Base-by-base conservation (phyloP, 1,140 invertebrate genomes). In the Himalopsyche phryganea region DNA sequence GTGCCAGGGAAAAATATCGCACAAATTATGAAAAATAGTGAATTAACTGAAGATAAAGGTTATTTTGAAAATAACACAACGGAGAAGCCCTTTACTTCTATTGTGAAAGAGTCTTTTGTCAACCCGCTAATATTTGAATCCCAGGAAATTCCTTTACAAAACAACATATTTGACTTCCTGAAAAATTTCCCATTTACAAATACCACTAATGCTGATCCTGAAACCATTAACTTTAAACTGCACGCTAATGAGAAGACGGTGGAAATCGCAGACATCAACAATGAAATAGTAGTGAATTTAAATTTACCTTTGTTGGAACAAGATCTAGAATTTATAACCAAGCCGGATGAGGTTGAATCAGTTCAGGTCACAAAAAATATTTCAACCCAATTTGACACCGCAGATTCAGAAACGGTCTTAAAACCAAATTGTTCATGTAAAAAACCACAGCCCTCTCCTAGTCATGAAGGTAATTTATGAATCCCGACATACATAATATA, bases 101-200 rank as follows among this genome's bases (percentile, higher is more conserved):
- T 5, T 28, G 4, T 9, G 23, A 5, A 3, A 28, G 9, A 5
- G 23, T 28, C 23, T 9, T 28, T 9, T 28, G 23, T n/a, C n/a
- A n/a, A n/a, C n/a, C n/a, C 23, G 9, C 23, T 9, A 3, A 28
- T 28, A 28, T 4, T 13, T 40, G 42, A 46, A 35, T 54, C 51
- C 33, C 33, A 45, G 46, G 51, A 54, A 54, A 54, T 54, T 13
- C 51, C 51, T 13, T 35, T 36, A 28, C 51, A 54, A 14, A 45
- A 20, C 45, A 20, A 11, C n/a, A 17, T 54, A 18, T 54, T 54
- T 46, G 28, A 54, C 13, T 54, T 46, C 19, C 3, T 20, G 10
- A 44, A 41, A 20, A 6, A 5, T 20, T 11, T 45, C 5, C 18
- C 2, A 5, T 23, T 11, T n/a, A 42, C 6, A 51, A 32, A 51